Percentiles rank a stretch among this genome's conserved stretches.
Conservation (phyloP, 2,888 invertebrate genomes). For the Metacarcinus magister region DNA sequence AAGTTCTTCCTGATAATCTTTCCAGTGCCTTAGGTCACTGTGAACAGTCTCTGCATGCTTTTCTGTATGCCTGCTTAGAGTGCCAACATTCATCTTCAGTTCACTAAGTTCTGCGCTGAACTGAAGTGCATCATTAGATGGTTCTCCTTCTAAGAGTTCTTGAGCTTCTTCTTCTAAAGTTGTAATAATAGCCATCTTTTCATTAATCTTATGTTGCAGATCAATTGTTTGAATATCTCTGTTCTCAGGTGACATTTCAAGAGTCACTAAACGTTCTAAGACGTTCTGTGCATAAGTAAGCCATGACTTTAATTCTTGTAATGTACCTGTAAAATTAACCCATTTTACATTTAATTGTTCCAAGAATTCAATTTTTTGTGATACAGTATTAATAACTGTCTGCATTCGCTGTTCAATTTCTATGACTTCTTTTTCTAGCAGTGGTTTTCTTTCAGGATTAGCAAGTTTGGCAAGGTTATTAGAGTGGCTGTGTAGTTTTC, state of each 20-base stretch:
- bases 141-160: slow-evolving; percentile 81
- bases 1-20: slow-evolving; percentile 91
- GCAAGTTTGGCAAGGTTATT: slow-evolving; percentile 89
- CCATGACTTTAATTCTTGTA: slow-evolving; percentile 92
- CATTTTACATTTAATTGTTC: slow-evolving; percentile 93
- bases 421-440: slow-evolving; percentile 90
- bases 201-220: slow-evolving; percentile 90
- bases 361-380: slow-evolving; percentile 91
- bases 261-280: slow-evolving; percentile 90
- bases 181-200: slow-evolving; percentile 90
- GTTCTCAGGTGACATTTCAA: slow-evolving; percentile 93
- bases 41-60: slow-evolving; percentile 89
- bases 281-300: slow-evolving; percentile 91
- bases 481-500: slow-evolving; percentile 90
- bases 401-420: slow-evolving; percentile 91
- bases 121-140: slow-evolving; percentile 88
- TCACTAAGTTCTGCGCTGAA: slow-evolving; percentile 90
- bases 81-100: slow-evolving; percentile 90
- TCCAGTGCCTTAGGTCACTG: slow-evolving; percentile 93
- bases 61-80: slow-evolving; percentile 90
- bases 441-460: slow-evolving; percentile 89
- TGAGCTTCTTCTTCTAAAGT: slow-evolving; percentile 87
- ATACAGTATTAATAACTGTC: slow-evolving; percentile 91
- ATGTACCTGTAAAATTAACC: slow-evolving; percentile 90
- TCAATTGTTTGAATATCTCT: slow-evolving; percentile 90